These are phyloP conservation scores for Anarsia innoxiella DNA, from an alignment of 2,888 invertebrate species.

Conservation along the genomic window DNA sequence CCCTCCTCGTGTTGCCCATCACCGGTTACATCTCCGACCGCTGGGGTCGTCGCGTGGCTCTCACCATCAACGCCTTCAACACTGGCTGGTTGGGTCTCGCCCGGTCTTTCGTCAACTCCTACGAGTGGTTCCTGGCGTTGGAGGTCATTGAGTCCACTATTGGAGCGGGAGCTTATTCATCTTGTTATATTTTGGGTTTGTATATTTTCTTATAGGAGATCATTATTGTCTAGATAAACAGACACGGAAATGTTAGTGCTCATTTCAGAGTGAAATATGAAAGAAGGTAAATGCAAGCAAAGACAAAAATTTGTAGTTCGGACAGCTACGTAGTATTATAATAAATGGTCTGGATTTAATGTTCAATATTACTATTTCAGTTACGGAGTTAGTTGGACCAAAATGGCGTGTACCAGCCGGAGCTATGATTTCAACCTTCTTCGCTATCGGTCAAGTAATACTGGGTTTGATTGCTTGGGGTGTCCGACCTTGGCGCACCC, in stretches of 20 bases:
- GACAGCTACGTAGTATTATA: neutral
- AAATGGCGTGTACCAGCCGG: conserved; percentile 83
- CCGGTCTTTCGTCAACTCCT: conserved; percentile 80
- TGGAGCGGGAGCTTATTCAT: conserved; percentile 81
- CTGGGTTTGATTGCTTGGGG: conserved; percentile 82
- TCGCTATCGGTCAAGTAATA: conserved; percentile 83
- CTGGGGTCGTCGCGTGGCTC: conserved; percentile 79
- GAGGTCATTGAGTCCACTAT: conserved; percentile 83
- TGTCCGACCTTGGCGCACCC: conserved; percentile 80
- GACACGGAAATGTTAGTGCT: no score
- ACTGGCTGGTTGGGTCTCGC: conserved; percentile 80
- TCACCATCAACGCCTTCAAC: conserved; percentile 76
- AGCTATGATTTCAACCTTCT: conserved; percentile 82
- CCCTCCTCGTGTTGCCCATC: conserved; percentile 80
- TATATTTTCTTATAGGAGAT: no score
- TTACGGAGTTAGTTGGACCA: conserved; percentile 86
- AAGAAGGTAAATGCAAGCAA: no score
- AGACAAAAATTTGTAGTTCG: no score
- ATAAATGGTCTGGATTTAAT: neutral
- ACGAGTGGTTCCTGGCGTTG: conserved; percentile 79
- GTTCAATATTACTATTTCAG: conserved; percentile 48
- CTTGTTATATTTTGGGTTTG: conserved; percentile 81
- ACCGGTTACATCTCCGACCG: conserved; percentile 84
- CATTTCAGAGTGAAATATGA: no score
- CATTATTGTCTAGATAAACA: no score